phyloP scores from a whole-genome alignment of 2,888 invertebrate species.

The Ectemnius continuus region DNA sequence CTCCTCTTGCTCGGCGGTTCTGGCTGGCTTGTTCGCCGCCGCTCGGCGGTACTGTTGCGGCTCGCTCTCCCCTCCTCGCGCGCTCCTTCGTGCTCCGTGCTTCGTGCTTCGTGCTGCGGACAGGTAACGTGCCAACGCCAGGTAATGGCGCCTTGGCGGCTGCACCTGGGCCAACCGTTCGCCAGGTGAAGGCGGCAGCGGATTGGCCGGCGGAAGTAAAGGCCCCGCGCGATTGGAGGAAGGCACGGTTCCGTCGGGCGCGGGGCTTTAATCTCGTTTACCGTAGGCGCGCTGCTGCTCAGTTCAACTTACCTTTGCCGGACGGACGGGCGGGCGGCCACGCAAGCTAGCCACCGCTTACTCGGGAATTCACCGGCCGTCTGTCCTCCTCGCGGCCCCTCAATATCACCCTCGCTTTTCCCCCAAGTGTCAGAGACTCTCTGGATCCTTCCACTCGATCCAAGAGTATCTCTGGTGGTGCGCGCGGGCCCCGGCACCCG shows the following conservation, averaged over 20 bases:
- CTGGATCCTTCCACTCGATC: background rate
- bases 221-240: conserved; percentile 47
- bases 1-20: background rate
- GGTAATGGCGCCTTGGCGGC: conserved; percentile 70
- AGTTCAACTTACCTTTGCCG: conserved; percentile 74
- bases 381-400: conserved; percentile 1
- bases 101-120: conserved; percentile 12
- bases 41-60: conserved; percentile 1
- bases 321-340: conserved; percentile 69
- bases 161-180: conserved; percentile 70
- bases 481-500: background rate
- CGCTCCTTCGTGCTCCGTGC: no score
- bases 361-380: conserved; percentile 35
- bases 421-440: background rate
- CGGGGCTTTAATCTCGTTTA: conserved; percentile 74
- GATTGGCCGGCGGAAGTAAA: conserved; percentile 56
- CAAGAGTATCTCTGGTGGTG: conserved; percentile 14
- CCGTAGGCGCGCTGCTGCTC: conserved; percentile 73
- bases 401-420: background rate
- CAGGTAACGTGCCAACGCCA: conserved; percentile 64
- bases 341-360: conserved; percentile 32
- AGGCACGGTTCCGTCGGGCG: conserved; percentile 46
- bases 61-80: conserved; percentile 4
- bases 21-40: background rate
- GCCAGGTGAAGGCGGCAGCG: conserved; percentile 59